Base-by-base conservation (phyloP, 2,113 vertebrate species). In the Pedetes capensis region DNA sequence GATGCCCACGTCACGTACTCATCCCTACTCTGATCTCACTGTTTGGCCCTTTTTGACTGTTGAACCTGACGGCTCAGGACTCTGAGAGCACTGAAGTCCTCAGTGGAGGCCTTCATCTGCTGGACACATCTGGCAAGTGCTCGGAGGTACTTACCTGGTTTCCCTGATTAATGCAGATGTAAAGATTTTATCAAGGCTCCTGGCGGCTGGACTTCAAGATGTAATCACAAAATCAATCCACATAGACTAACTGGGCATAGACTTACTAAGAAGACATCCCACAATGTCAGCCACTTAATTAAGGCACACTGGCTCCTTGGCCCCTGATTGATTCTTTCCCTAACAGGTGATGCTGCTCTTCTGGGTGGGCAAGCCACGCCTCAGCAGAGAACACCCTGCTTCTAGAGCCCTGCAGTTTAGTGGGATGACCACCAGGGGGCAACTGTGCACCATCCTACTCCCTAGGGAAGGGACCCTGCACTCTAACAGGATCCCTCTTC, bases 201-300 rank as follows among this genome's bases (percentile, higher is more conserved):
- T 76, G 96, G 97, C 74, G 57, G 95, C 87, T 81, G 37, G 95
- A 95, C 94, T 97, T 98, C 92, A 97, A 91, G 88, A 96, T 64
- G 87, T 84, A 95, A 97, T 97, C 97, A 93, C 94, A 98, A 98
- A 98, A 98, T 98, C 98, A 98, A 96, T 98, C 98, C 96, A 66
- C 89, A 78, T 80, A 96, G 94, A 97, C 7, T 61, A 97, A 96
- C 96, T 93, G 96, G 96, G 85, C 97, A 96, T 86, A 96, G 97
- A 96, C 96, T 97, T 90, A 87, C 92, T 91, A 96, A 97, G 97
- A 94, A 42, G 96, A 85, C 93, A 93, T 97, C 96, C 94, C 92
- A 88, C 96, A 91, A 88, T 98, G 98, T 97, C 97, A 98, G 96
- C 96, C 97, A 95, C 94, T 98, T 98, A 98, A 98, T 98, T 98